phyloP scores from a whole-genome alignment of 2,888 invertebrate genomes.

The Drosophila gaucha region DNA sequence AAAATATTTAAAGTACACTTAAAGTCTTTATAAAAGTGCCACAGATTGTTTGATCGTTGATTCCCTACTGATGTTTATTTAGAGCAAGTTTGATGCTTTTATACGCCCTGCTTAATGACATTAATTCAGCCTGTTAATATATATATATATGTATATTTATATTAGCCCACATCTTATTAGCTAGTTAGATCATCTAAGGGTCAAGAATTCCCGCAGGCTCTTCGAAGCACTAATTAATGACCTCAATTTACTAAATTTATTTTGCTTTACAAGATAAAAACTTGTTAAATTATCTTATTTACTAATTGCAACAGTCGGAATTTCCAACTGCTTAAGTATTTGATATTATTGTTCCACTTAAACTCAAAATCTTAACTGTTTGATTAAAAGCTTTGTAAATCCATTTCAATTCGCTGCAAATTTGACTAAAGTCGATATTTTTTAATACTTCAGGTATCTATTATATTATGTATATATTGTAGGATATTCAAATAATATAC shows the following conservation, averaged over 20 bases:
- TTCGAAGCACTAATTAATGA: too few species aligned
- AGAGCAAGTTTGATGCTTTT: conserved; percentile 29
- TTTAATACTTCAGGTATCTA: too few species aligned
- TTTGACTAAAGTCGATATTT: too few species aligned
- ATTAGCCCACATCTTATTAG: neutral
- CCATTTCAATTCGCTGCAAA: too few species aligned
- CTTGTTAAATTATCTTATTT: neutral
- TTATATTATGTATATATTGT: too few species aligned
- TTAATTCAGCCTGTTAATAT: conserved; percentile 6
- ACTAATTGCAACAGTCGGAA: neutral
- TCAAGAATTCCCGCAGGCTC: too few species aligned
- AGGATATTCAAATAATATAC: too few species aligned
- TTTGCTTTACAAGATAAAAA: neutral
- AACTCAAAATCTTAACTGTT: conserved; percentile 25
- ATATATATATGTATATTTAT: neutral
- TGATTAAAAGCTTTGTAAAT: too few species aligned
- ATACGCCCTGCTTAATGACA: conserved; percentile 29
- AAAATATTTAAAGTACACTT: neutral
- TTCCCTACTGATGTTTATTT: conserved; percentile 46
- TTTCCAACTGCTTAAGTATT: neutral
- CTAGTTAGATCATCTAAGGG: conserved; percentile 12
- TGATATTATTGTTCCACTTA: neutral
- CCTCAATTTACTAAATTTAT: too few species aligned
- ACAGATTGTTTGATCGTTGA: conserved; percentile 13
- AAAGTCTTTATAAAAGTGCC: neutral